These are phyloP conservation scores for Galago senegalensis DNA, from an alignment of 2,797 vertebrate genomes.

Conservation along the genomic window DNA sequence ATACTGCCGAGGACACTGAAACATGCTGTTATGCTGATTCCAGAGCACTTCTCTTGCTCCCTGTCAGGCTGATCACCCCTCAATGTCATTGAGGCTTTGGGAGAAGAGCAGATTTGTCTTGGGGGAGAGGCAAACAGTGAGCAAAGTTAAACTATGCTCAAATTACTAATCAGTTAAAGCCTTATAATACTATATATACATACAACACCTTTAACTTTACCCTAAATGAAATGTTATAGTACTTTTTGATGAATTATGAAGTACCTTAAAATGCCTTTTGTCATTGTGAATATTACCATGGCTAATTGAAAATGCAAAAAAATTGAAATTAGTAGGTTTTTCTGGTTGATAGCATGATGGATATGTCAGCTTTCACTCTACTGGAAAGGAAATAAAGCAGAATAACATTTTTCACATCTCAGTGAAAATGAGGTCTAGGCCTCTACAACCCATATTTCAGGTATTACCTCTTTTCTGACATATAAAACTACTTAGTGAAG, in stretches of 20 bases:
- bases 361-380: constrained; percentile 50
- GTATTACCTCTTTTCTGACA: not conserved
- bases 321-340: constrained; percentile 47
- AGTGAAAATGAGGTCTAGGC: constrained; percentile 12
- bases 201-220: constrained; percentile 46
- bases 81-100: not conserved
- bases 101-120: not conserved
- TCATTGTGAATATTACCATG: constrained; percentile 50
- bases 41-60: not conserved
- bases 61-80: not conserved
- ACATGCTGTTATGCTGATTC: not conserved
- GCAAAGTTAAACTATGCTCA: constrained; percentile 1
- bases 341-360: constrained; percentile 33
- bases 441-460: not conserved
- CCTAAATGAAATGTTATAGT: not conserved
- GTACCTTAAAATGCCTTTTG: constrained; percentile 36
- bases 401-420: constrained; percentile 11
- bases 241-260: constrained; percentile 58
- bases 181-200: not conserved
- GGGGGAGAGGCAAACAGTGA: not conserved
- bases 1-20: not conserved
- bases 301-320: constrained; percentile 52
- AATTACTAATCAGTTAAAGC: constrained; percentile 37
- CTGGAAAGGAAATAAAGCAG: constrained; percentile 35
- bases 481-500: constrained; percentile 46